Evolutionary conservation across 2,888 invertebrate genomes (phyloP).

Genomic region (Tipula vernalis): DNA sequence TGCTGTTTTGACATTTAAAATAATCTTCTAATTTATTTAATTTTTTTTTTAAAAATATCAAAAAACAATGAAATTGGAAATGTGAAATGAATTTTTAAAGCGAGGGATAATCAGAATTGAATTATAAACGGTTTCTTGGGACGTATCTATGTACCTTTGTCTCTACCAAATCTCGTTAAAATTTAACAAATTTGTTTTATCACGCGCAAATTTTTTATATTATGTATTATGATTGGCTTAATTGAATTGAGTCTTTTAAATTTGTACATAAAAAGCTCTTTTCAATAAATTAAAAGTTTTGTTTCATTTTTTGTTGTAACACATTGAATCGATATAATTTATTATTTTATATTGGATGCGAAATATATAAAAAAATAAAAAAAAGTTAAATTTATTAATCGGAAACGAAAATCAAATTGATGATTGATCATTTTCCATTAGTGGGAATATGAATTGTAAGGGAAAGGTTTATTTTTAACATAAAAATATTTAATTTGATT

Average conservation of each 20-base stretch:
- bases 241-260: neutral
- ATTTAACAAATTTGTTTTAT: neutral
- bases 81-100: neutral
- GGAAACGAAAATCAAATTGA: constrained; percentile 4
- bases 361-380: neutral
- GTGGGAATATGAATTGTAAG: neutral
- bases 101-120: neutral
- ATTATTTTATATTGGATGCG: neutral
- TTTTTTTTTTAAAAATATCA: neutral
- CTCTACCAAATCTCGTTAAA: neutral
- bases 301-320: neutral
- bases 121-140: neutral
- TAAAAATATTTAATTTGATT: neutral
- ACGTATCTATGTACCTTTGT: neutral
- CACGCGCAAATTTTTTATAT: neutral
- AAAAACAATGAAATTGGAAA: neutral
- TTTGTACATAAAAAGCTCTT: neutral
- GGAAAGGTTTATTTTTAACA: neutral
- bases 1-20: neutral
- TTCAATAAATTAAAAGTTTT: neutral
- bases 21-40: neutral
- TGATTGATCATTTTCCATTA: neutral
- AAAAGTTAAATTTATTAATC: neutral
- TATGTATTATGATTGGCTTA: neutral
- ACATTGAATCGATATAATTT: neutral